Base-by-base conservation (phyloP, 2,888 invertebrate genomes). In the Andrena praecox region DNA sequence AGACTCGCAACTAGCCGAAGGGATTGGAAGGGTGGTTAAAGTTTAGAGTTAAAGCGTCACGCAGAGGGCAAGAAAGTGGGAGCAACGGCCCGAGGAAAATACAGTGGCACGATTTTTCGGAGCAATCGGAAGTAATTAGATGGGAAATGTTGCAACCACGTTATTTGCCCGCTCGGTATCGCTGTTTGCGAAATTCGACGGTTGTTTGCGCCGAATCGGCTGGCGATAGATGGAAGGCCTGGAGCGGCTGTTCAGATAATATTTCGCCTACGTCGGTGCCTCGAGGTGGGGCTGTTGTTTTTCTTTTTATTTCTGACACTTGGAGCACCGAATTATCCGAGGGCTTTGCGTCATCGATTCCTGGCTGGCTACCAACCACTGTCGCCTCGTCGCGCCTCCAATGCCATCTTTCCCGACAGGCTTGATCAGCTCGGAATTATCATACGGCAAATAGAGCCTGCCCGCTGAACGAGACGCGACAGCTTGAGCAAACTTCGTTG, bases 181-280 rank as follows among this genome's bases (percentile, higher is more conserved):
- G 50, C n/a, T 88, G 87, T 89, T 88, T 89, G 85, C 85, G 77
- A 80, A 84, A 73, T 80, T 78, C 56, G 71, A 20, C 60, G 70
- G 69, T 72, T 82, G 89, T 85, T 88, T 85, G 80, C 84, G 87
- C 75, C 87, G 75, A 86, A 80, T 77, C 70, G 56, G 42, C 2
- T n/a, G 29, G 62, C 78, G 77, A 82, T 71, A 80, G 64, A 35
- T n/a, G 63, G 56, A 69, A 69, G 59, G 68, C 77, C 70, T 82
- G 70, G 75, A 60, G 83, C 42, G 67, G 72, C 71, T 73, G 67
- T 59, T 56, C 63, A 84, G 87, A 87, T 88, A 88, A 88, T 82
- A 82, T 62, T 66, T 64, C 80, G 77, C 67, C 29, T 66, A 77
- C 66, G 60, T 81, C 68, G 60, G 63, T 54, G 54, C 62, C 54